Evolutionary conservation across 2,113 vertebrate genomes (phyloP), one percentile per base, ranked within the genome.

Genomic region (Nematolebias whitei): DNA sequence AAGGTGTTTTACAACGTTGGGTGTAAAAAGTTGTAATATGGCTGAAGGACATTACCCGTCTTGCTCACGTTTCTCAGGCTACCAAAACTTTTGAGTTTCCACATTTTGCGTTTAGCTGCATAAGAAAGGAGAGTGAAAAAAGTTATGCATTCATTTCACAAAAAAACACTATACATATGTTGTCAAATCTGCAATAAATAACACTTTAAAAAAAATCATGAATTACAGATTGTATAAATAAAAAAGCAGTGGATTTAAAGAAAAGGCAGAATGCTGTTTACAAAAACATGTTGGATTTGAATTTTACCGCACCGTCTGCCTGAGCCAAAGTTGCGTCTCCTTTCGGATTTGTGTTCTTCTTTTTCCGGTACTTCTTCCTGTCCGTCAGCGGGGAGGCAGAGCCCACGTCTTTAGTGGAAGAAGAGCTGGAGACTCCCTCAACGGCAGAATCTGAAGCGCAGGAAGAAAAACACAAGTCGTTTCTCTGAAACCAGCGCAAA

Each of bases 21-120:
- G 26, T 29, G 7, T 5, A 35, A 35, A 35, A 35, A 35, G 20
- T 16, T 24, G 54, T 16, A 14, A 8, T 45, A 45, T 20, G 12
- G 35, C 68, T 57, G 40, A 20, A 12, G 44, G 61, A 43, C 61
- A 68, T 96, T 97, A 97, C 96, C 96, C 96, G 96, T 95, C 93
- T 96, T 98, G 95, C 96, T 97, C 92, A 98, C 95, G 93, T 97
- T 98, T 93, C 95, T 96, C 93, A 97, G 95, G 93, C 96, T 98
- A 94, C 96, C 96, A 95, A 98, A 96, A 92, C 95, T 95, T 94
- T 98, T 98, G 88, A 98, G 93, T 91, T 97, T 98, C 96, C 96
- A 97, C 96, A 98, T 96, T 96, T 96, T 98, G 90, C 95, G 95
- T 88, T 96, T 98, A 88, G 96, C 96, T 98, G 93, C 70, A 80